A percentile compares a stretch with the other conserved stretches of the same genome.
Conservation (phyloP, 2,113 vertebrate species). For the Aphelocoma coerulescens region DNA sequence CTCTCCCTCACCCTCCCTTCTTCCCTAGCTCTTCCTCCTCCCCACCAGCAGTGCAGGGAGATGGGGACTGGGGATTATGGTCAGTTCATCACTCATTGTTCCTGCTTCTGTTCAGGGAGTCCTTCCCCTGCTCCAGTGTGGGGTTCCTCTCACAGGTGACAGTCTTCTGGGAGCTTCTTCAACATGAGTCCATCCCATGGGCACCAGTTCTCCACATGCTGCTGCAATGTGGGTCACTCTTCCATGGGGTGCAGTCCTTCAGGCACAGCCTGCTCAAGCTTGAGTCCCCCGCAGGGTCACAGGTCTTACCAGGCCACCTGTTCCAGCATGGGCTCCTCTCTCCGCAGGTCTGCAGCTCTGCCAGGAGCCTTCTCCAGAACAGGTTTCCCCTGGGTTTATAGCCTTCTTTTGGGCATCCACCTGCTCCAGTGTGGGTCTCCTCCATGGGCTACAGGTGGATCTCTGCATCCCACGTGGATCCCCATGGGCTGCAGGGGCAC, state of each 20-base stretch:
- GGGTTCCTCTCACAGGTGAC: not conserved
- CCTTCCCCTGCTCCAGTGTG: not conserved
- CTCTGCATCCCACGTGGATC: accelerated
- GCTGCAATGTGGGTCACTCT: not conserved
- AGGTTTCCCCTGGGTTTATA: not conserved
- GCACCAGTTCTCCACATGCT: not conserved
- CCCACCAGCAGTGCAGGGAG: not conserved
- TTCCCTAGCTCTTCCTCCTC: not conserved
- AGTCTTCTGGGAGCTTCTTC: not conserved
- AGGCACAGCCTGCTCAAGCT: not conserved
- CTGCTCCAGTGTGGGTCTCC: not conserved
- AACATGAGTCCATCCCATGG: not conserved
- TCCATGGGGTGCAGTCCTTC: not conserved
- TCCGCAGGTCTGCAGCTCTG: not conserved
- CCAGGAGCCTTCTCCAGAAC: not conserved
- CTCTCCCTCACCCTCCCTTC: not conserved
- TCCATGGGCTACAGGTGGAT: not conserved
- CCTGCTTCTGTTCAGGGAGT: not conserved
- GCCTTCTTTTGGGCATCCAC: too few species aligned
- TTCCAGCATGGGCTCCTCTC: not conserved
- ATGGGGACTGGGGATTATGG: accelerated
- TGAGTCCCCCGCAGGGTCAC: not conserved
- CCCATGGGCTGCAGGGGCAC: not conserved
- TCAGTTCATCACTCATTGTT: not conserved
- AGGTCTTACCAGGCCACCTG: not conserved